Evolutionary conservation across 1,140 invertebrate genomes (phyloP).

Genomic region (Mamestra configurata): DNA sequence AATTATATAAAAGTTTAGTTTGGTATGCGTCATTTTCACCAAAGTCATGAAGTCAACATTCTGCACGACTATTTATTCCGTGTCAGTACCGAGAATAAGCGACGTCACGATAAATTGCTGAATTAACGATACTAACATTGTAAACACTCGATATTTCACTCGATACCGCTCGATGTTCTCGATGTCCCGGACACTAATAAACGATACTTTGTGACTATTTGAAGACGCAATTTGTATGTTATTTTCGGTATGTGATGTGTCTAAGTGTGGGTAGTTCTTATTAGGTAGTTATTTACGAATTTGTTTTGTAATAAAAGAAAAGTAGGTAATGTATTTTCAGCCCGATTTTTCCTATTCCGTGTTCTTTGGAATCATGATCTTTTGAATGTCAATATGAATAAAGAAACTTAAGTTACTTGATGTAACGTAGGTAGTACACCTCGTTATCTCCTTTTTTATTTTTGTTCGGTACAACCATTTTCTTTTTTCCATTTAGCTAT

Average conservation of each 20-base stretch:
- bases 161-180: conserved; percentile 16
- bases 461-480: too few species aligned
- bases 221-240: conserved; percentile 18
- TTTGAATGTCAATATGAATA: too few species aligned
- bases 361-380: too few species aligned
- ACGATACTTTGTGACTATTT: conserved; percentile 25
- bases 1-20: too few species aligned
- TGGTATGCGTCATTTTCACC: too few species aligned
- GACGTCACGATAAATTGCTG: conserved; percentile 17
- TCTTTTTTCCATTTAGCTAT: too few species aligned
- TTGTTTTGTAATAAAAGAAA: not conserved
- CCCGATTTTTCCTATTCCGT: too few species aligned
- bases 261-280: not conserved
- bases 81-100: conserved; percentile 11
- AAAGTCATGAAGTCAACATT: not conserved
- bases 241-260: conserved; percentile 23
- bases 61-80: not conserved
- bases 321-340: too few species aligned
- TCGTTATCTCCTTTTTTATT: too few species aligned
- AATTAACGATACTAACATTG: conserved; percentile 34
- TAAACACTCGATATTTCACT: conserved; percentile 45
- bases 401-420: too few species aligned
- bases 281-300: not conserved
- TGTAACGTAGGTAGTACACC: too few species aligned
- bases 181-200: conserved; percentile 16